Evolutionary conservation across 2,113 vertebrate genomes (phyloP).

Genomic region (Lophotis ruficrista): DNA sequence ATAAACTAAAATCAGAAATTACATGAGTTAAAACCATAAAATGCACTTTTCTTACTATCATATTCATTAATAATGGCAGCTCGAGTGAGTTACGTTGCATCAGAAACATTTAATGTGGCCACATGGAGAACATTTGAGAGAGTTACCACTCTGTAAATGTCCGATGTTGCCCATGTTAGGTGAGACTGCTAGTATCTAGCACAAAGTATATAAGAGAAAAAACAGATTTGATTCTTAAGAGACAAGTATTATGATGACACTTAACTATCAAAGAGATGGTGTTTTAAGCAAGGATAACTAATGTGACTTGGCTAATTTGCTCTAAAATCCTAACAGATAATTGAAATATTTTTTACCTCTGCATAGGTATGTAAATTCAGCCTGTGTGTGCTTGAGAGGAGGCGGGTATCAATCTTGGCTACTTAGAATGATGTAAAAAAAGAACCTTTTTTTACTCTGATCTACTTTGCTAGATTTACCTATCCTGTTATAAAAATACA

Average conservation of each 20-base stretch:
- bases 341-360: background rate
- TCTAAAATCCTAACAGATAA: background rate
- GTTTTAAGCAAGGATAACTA: background rate
- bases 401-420: background rate
- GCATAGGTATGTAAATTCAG: background rate
- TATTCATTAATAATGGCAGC: background rate
- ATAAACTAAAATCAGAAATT: background rate
- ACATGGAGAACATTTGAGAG: background rate
- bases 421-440: background rate
- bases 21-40: background rate
- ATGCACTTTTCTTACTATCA: background rate
- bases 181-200: background rate
- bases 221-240: background rate
- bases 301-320: background rate
- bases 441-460: background rate
- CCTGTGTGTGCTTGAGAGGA: background rate
- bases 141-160: background rate
- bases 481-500: background rate
- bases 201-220: background rate
- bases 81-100: background rate
- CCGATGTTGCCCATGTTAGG: background rate
- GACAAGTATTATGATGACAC: background rate
- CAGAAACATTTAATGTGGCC: background rate
- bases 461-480: conserved; percentile 2
- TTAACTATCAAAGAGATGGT: background rate